Base-by-base conservation (phyloP, 2,797 vertebrate species). In the Ibycter americanus region DNA sequence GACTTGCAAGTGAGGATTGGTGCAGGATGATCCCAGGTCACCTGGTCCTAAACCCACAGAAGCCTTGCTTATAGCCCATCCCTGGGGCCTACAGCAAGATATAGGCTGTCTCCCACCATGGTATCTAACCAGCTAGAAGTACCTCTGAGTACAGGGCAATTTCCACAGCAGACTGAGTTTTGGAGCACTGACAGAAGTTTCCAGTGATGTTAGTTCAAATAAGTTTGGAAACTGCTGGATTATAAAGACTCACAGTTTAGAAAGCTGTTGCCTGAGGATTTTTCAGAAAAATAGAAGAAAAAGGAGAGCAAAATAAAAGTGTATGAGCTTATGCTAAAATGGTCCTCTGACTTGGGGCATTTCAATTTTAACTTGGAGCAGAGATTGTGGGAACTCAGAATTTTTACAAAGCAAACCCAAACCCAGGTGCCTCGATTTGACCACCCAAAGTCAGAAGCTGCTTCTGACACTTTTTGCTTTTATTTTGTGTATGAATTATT, bases 381-480 rank as follows among this genome's bases (percentile, higher is more conserved):
- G 10, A 84, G n/a, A 55, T 18, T 73, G 47, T 94, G 94, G 52
- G n/a, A 96, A 90, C 19, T 89, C n/a, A 58, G 44, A 70, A 73
- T 56, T 93, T 91, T 78, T 66, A 70, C 58, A 84, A 88, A 82
- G 51, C 38, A 89, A 84, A 84, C 23, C n/a, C 36, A 1, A 88
- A 84, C 10, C 47, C 55, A 67, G 61, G 29, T 36, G 52, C 59
- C 56, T 84, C 49, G 59, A 72, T 82, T 12, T 76, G 77, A 77
- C 91, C 86, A 92, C 66, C 62, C 67, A 80, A 95, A 93, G 52
- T 87, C 77, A 93, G 59, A 96, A 89, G 36, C 40, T 8, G 3
- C 58, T 66, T 90, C 83, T 93, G 49, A 89, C 8, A 38, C 11
- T 52, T 82, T 84, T 55, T 79, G 23, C 15, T 47, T 72, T 62